Evolutionary conservation across 1,140 invertebrate species (phyloP).

Genomic region (Drosophila nigrodunni): DNA sequence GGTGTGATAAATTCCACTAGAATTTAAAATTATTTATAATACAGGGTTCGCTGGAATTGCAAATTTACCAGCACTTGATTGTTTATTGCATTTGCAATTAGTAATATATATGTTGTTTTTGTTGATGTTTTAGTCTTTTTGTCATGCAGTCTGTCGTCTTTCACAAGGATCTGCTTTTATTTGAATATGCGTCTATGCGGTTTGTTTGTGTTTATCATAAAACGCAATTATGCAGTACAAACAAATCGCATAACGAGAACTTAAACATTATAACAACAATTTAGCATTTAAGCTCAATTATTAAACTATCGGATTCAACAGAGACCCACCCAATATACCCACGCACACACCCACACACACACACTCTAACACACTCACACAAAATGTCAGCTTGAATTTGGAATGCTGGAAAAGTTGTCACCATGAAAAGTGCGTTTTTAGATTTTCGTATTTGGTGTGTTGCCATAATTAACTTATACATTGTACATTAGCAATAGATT

Average conservation of each 20-base stretch:
- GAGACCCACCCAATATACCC: too few species aligned
- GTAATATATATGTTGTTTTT: slow-evolving; percentile 29
- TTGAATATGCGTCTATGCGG: slow-evolving; percentile 21
- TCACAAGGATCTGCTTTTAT: slow-evolving; percentile 9
- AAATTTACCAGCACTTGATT: slow-evolving; percentile 40
- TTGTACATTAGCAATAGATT: slow-evolving; percentile 82
- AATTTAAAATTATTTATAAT: background rate
- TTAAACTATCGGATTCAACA: background rate
- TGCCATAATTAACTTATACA: slow-evolving; percentile 76
- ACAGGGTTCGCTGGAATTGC: slow-evolving; percentile 23
- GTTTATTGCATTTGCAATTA: slow-evolving; percentile 70
- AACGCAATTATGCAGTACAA: slow-evolving; percentile 68
- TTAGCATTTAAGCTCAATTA: background rate
- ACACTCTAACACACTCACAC: too few species aligned
- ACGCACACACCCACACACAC: too few species aligned
- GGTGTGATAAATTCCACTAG: background rate
- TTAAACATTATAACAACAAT: slow-evolving; percentile 35
- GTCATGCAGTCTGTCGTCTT: slow-evolving; percentile 4
- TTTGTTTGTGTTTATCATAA: slow-evolving; percentile 58
- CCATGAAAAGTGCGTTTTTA: slow-evolving; percentile 50
- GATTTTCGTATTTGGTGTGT: slow-evolving; percentile 66
- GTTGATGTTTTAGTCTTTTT: slow-evolving; percentile 20
- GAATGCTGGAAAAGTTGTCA: slow-evolving; percentile 67
- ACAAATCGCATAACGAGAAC: slow-evolving; percentile 38
- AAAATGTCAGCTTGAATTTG: slow-evolving; percentile 52